These are phyloP conservation scores for Diceros bicornis DNA, from an alignment of 2,797 vertebrate genomes.

Conservation along the genomic window DNA sequence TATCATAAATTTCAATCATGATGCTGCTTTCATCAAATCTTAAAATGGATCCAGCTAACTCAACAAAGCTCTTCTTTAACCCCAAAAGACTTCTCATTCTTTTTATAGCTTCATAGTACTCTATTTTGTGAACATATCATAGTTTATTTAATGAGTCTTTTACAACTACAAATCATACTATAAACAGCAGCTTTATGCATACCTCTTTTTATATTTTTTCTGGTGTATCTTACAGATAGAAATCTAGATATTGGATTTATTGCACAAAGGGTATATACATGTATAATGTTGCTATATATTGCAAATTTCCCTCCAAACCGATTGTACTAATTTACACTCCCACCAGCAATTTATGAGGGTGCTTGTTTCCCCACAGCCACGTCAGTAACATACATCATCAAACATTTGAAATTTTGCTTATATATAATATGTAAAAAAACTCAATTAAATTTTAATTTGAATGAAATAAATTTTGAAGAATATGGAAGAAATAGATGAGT, in stretches of 20 bases:
- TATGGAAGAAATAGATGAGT: not conserved
- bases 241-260: constrained; percentile 7
- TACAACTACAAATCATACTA: constrained; percentile 34
- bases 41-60: not conserved
- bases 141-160: constrained; percentile 1
- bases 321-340: not conserved
- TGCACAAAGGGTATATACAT: not conserved
- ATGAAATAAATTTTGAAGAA: constrained; percentile 24
- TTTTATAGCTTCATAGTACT: not conserved
- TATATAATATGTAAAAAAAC: not conserved
- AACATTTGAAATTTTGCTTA: constrained; percentile 21
- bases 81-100: not conserved
- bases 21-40: not conserved
- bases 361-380: not conserved
- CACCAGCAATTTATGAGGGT: not conserved
- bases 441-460: constrained; percentile 42
- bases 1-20: not conserved
- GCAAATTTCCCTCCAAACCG: not conserved
- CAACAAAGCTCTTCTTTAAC: constrained; percentile 4
- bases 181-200: not conserved
- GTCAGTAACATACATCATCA: constrained; percentile 7
- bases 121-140: not conserved
- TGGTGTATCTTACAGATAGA: not conserved
- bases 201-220: not conserved
- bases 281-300: not conserved